phyloP scores from a whole-genome alignment of 2,113 vertebrate genomes.

The Blennius ocellaris region DNA sequence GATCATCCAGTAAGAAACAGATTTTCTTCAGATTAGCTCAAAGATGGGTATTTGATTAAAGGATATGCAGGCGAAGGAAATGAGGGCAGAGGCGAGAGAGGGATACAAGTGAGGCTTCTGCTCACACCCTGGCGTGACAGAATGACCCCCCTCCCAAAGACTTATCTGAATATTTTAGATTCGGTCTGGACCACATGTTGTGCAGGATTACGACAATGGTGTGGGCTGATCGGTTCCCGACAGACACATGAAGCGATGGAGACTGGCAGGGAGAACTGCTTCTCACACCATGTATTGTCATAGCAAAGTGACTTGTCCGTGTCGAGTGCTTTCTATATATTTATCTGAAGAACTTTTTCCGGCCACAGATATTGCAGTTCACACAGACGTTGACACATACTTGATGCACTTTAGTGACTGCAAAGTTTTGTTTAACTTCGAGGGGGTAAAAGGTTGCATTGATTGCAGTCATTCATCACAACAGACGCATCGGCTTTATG shows the following conservation, averaged over 20 bases:
- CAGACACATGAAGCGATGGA: constrained; percentile 13
- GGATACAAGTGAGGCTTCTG: constrained; percentile 12
- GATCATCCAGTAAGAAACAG: constrained; percentile 43
- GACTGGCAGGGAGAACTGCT: not conserved
- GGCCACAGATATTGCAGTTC: not conserved
- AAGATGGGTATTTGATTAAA: constrained; percentile 37
- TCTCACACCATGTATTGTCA: not conserved
- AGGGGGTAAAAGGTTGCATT: constrained; percentile 9
- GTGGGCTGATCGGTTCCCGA: constrained; percentile 41
- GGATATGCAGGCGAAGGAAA: constrained; percentile 26
- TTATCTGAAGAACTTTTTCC: not conserved
- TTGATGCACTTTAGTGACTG: constrained; percentile 5
- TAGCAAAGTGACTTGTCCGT: constrained; percentile 2
- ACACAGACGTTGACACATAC: not conserved
- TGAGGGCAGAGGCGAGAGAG: constrained; percentile 8
- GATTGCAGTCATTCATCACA: constrained; percentile 57
- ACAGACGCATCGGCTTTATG: constrained; percentile 33
- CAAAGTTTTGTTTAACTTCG: constrained; percentile 24
- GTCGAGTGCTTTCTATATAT: not conserved
- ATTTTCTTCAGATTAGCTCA: constrained; percentile 67
- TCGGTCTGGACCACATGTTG: constrained; percentile 52
- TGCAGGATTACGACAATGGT: constrained; percentile 53
- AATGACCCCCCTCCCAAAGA: constrained; percentile 29
- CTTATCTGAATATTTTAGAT: constrained; percentile 36
- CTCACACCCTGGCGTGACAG: constrained; percentile 24